Conservation (phyloP, 2,113 vertebrate genomes). For the Aleadryas rufinucha region DNA sequence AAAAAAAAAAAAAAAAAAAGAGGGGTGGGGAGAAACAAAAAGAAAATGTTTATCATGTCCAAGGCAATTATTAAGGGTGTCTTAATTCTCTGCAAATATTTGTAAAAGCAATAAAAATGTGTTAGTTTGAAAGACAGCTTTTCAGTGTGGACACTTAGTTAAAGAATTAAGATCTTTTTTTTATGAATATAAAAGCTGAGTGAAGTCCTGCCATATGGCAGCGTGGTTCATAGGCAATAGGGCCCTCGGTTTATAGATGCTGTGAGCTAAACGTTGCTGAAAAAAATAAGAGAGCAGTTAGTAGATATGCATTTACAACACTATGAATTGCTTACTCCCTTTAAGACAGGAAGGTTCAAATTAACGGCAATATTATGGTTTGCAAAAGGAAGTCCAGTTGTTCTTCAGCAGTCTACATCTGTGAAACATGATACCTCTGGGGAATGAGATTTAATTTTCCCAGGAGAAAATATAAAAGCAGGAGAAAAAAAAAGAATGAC, state of each 20-base stretch:
- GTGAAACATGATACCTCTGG: conserved; percentile 54
- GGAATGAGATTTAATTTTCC: conserved; percentile 63
- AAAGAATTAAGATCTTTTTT: conserved; percentile 53
- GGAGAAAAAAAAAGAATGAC: conserved; percentile 29
- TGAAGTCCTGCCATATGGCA: conserved; percentile 65
- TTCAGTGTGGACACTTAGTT: conserved; percentile 49
- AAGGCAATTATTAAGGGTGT: conserved; percentile 60
- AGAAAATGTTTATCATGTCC: conserved; percentile 25
- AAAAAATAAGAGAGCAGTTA: conserved; percentile 22
- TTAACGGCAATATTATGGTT: conserved; percentile 36
- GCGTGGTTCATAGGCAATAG: conserved; percentile 39
- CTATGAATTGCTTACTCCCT: conserved; percentile 45
- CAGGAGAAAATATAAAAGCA: conserved; percentile 55
- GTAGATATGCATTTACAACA: conserved; percentile 10
- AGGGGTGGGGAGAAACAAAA: neutral
- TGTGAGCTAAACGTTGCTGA: conserved; percentile 15
- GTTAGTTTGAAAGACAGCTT: conserved; percentile 58
- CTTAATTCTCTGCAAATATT: conserved; percentile 69
- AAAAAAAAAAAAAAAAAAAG: neutral
- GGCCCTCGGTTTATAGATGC: conserved; percentile 40
- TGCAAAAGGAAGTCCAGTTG: conserved; percentile 61
- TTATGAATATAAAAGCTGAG: conserved; percentile 57
- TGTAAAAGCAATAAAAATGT: conserved; percentile 57
- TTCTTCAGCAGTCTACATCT: conserved; percentile 49
- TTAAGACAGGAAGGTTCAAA: conserved; percentile 47